Conservation (phyloP, 2,888 invertebrate species). For the Microctonus brassicae region DNA sequence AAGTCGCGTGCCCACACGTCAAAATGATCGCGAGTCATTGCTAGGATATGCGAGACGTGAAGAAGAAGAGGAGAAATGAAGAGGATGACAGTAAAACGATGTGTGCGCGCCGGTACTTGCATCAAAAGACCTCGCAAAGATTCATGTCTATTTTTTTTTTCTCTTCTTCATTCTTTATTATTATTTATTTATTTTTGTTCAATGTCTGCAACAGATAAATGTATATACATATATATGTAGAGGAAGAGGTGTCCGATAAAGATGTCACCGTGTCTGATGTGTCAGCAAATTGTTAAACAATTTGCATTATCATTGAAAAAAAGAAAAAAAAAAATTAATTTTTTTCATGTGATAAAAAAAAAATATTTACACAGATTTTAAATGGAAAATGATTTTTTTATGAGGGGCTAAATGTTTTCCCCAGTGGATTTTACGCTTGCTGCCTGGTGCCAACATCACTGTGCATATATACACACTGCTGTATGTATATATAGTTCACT, state of each 20-base stretch:
- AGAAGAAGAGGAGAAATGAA: neutral
- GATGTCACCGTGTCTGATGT: conserved; percentile 57
- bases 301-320: conserved; percentile 38
- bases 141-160: neutral
- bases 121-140: neutral
- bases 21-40: conserved; percentile 6
- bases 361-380: neutral
- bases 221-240: too few relatives aligned
- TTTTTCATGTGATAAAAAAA: neutral
- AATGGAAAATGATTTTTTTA: neutral
- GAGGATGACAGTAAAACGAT: neutral
- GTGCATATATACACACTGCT: neutral
- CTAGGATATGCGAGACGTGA: neutral
- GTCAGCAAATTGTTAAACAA: conserved; percentile 60
- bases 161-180: neutral
- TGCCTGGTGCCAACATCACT: conserved; percentile 32
- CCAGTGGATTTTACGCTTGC: conserved; percentile 28
- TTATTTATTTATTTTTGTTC: conserved; percentile 35
- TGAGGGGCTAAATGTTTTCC: neutral
- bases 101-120: neutral
- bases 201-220: conserved; percentile 37
- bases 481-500: conserved; percentile 23
- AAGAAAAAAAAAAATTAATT: neutral
- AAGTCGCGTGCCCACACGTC: neutral
- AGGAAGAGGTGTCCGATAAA: conserved; percentile 50